Evolutionary conservation across 1,140 invertebrate genomes (phyloP).

Genomic region (Drosophila ogumai): DNA sequence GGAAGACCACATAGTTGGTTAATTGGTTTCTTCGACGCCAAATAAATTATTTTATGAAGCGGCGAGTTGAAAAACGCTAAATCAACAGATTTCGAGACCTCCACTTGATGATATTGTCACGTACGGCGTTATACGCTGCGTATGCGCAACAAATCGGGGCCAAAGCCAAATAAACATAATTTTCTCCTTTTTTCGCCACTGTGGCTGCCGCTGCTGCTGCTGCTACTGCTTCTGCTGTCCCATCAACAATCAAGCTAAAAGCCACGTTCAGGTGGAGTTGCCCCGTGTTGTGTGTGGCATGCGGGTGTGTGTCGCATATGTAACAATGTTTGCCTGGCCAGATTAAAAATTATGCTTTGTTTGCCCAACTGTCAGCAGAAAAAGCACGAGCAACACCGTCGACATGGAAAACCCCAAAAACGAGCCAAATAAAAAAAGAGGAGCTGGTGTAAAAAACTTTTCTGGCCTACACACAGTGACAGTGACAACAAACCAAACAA

Average conservation of each 20-base stretch:
- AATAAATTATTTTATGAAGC: slow-evolving; percentile 21
- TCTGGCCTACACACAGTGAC: slow-evolving; percentile 60
- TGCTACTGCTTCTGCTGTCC: slow-evolving; percentile 26
- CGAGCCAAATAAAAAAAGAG: slow-evolving; percentile 24
- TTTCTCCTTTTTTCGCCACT: slow-evolving; percentile 36
- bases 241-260: slow-evolving; percentile 81
- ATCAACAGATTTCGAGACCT: slow-evolving; percentile 53
- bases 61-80: slow-evolving; percentile 45
- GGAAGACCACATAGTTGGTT: background rate
- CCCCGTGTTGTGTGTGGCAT: slow-evolving; percentile 3
- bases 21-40: slow-evolving; percentile 19
- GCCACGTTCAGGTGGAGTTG: slow-evolving; percentile 64
- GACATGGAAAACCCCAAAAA: slow-evolving; percentile 37
- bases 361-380: slow-evolving; percentile 82
- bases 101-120: slow-evolving; percentile 76
- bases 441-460: slow-evolving; percentile 47
- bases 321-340: slow-evolving; percentile 79
- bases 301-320: slow-evolving; percentile 62
- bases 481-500: slow-evolving; percentile 80
- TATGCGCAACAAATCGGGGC: slow-evolving; percentile 70
- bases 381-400: slow-evolving; percentile 51
- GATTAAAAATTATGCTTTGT: slow-evolving; percentile 84
- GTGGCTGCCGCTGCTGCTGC: slow-evolving; percentile 7
- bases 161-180: slow-evolving; percentile 77
- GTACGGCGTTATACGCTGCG: slow-evolving; percentile 56